These are phyloP conservation scores for Athene cunicularia DNA, from an alignment of 2,113 vertebrate genomes.

Conservation along the genomic window DNA sequence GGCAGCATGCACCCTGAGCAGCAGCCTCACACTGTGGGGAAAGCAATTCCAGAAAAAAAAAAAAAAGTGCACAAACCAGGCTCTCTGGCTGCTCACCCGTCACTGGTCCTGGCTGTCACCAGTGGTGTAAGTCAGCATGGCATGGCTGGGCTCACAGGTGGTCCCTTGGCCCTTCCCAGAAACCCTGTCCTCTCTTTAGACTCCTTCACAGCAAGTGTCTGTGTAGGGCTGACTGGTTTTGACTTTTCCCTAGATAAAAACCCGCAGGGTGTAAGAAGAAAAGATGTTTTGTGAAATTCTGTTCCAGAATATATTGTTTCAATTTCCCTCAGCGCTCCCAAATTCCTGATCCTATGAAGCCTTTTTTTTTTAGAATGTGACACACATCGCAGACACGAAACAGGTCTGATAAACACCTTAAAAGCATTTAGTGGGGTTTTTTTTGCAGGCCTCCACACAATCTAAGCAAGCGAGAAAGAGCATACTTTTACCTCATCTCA, in stretches of 20 bases:
- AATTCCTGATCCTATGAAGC: neutral
- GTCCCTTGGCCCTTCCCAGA: neutral
- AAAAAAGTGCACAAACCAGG: neutral
- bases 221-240: neutral
- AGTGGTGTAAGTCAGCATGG: fast-evolving
- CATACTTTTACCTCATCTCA: slow-evolving; percentile 5
- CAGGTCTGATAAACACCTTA: slow-evolving; percentile 5
- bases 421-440: neutral
- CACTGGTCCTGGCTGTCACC: neutral
- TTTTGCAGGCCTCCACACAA: neutral
- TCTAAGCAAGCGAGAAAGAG: slow-evolving; percentile 18
- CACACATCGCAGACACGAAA: neutral
- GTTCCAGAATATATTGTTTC: neutral
- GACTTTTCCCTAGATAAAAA: neutral
- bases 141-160: neutral
- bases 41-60: neutral
- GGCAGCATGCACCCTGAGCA: neutral
- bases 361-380: slow-evolving; percentile 9
- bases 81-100: neutral
- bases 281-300: neutral
- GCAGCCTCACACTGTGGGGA: neutral
- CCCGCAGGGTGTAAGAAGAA: neutral
- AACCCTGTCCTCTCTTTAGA: neutral
- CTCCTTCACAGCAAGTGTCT: neutral
- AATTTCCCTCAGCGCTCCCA: neutral